Base-by-base conservation (phyloP, 2,797 vertebrate genomes). In the Corythornis leucogaster region DNA sequence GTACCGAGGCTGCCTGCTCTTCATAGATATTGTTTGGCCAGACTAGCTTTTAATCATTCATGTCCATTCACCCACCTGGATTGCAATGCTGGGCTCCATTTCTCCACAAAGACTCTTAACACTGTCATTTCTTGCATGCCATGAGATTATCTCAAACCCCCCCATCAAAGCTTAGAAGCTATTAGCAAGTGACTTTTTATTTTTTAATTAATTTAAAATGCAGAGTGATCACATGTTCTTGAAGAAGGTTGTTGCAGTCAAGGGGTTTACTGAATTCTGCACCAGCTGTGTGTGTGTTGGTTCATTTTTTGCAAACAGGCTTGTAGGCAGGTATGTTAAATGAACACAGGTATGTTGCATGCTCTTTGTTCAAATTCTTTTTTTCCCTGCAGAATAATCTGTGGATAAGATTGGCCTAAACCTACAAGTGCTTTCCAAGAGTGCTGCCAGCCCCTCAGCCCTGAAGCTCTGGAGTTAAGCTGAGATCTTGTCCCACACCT, bases 151-250 rank as follows among this genome's bases (percentile, higher is more conserved):
- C 19, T 54, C 85, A 79, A 76, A 55, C 18, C 30, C 77, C 80
- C 85, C 46, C 20, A 53, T 78, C 3, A 5, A 46, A 91, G 51
- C 30, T 53, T 58, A 77, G 64, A 88, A 55, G 20, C 64, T 92
- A 67, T 75, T 94, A 77, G 71, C 74, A 66, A 76, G 79, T 91
- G 68, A 50, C 79, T 57, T 91, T 62, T 59, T 91, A 54, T 53
- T 93, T 57, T 62, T 8, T 6, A 83, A 53, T 66, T 93, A 89
- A 93, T 94, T 96, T 90, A 81, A 94, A 87, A 93, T 90, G 76
- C 54, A 82, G 69, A 92, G 94, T 45, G 70, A 93, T 79, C 73
- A 81, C 79, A 57, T 85, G 64, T 92, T 95, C 80, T 85, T 87
- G 51, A 87, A 91, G 42, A 59, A 57, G 61, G 82, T 81, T 80